Evolutionary conservation across 2,113 vertebrate genomes (phyloP).

Genomic region (Meles meles): DNA sequence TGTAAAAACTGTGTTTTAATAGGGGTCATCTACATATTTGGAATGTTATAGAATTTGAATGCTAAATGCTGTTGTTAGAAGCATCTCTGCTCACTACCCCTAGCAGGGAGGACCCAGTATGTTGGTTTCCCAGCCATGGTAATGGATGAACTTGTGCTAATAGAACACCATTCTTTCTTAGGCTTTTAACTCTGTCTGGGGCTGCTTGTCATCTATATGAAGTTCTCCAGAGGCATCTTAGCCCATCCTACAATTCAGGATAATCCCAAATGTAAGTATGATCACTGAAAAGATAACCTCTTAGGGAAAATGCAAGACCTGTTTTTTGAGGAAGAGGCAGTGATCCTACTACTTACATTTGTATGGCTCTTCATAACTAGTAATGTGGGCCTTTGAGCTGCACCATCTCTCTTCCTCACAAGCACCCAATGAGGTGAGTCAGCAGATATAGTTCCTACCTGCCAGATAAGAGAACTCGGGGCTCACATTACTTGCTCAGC

Average conservation of each 20-base stretch:
- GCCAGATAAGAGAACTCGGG: background rate
- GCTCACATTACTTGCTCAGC: background rate
- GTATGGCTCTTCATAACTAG: background rate
- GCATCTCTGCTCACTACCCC: background rate
- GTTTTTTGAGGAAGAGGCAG: slow-evolving; percentile 36
- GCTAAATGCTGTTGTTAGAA: background rate
- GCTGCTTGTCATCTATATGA: background rate
- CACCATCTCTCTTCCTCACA: background rate
- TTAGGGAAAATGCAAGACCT: background rate
- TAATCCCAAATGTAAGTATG: background rate
- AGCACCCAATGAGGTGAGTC: background rate
- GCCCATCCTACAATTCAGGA: background rate
- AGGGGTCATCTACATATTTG: background rate
- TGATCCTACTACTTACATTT: background rate
- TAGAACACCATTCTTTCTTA: background rate
- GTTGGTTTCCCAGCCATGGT: background rate
- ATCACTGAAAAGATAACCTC: background rate
- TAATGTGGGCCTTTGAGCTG: background rate
- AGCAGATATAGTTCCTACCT: background rate
- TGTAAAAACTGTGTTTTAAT: background rate
- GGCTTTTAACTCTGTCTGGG: background rate
- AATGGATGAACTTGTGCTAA: background rate
- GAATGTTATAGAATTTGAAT: slow-evolving; percentile 7
- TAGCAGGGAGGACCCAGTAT: background rate
- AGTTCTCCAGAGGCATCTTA: background rate